Evolutionary conservation across 2,797 vertebrate species (phyloP).

Genomic region (Muscicapa striata): DNA sequence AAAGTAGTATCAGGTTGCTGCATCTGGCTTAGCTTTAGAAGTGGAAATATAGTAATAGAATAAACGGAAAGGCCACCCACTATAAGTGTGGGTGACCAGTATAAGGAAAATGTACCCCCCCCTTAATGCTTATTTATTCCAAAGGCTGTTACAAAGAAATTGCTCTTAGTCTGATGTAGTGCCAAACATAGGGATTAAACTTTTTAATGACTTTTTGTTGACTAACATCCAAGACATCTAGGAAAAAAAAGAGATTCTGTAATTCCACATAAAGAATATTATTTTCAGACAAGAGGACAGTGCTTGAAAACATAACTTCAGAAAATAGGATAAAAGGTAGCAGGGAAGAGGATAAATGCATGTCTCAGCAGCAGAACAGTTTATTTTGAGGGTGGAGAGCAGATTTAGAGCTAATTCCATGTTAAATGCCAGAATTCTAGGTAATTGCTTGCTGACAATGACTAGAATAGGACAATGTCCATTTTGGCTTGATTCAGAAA

Average conservation of each 20-base stretch:
- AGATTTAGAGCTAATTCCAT: background rate
- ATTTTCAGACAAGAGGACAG: slow-evolving; percentile 62
- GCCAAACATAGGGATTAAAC: slow-evolving; percentile 72
- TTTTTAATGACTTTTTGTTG: slow-evolving; percentile 61
- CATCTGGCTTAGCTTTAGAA: slow-evolving; percentile 68
- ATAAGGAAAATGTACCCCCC: slow-evolving; percentile 28
- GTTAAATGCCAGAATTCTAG: background rate
- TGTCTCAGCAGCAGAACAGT: background rate
- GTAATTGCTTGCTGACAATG: background rate
- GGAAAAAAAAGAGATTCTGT: slow-evolving; percentile 62
- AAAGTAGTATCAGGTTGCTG: slow-evolving; percentile 48
- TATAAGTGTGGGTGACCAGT: slow-evolving; percentile 71
- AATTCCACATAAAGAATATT: slow-evolving; percentile 69
- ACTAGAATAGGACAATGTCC: background rate
- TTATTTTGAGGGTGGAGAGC: background rate
- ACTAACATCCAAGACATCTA: slow-evolving; percentile 64
- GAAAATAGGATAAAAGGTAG: slow-evolving; percentile 37
- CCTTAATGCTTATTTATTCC: slow-evolving; percentile 75
- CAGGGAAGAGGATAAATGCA: slow-evolving; percentile 18
- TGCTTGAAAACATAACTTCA: slow-evolving; percentile 43
- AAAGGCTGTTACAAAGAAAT: slow-evolving; percentile 69
- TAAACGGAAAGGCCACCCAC: slow-evolving; percentile 76
- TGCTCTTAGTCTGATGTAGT: slow-evolving; percentile 73
- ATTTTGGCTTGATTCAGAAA: background rate
- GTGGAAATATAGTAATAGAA: slow-evolving; percentile 66